These are phyloP conservation scores for Hemistola chrysoprasaria DNA, from an alignment of 2,888 invertebrate genomes.

Conservation along the genomic window DNA sequence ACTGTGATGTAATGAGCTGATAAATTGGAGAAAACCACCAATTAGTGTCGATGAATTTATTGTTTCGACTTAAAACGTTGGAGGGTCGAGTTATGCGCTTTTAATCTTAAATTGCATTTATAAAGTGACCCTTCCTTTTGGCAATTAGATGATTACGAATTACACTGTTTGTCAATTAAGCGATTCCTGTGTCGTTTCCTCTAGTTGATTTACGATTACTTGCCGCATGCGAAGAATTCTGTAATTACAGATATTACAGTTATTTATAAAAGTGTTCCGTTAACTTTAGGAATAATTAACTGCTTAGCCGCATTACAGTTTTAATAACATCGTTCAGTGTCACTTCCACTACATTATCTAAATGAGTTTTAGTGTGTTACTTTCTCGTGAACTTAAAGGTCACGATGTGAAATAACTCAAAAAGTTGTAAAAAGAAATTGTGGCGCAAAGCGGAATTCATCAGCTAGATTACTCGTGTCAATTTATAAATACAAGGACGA, in stretches of 20 bases:
- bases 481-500: no score
- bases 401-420: no score
- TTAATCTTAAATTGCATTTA: conserved; percentile 77
- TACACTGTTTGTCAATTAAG: conserved; percentile 34
- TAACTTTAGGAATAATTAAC: no score
- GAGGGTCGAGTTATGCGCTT: conserved; percentile 69
- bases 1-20: conserved; percentile 83
- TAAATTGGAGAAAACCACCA: conserved; percentile 83
- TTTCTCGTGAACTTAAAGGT: no score
- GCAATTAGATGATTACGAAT: conserved; percentile 34
- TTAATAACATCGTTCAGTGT: no score
- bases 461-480: no score
- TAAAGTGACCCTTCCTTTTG: conserved; percentile 53
- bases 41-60: conserved; percentile 83
- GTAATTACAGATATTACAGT: conserved; percentile 20
- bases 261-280: conserved; percentile 3
- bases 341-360: no score
- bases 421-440: no score
- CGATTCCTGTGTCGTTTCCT: conserved; percentile 22
- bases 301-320: no score
- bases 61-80: conserved; percentile 82
- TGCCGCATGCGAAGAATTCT: conserved; percentile 16
- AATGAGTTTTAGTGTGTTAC: no score
- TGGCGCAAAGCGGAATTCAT: no score
- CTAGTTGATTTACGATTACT: conserved; percentile 21